Base-by-base conservation (phyloP, 2,888 invertebrate genomes). In the Chirona hameri region DNA sequence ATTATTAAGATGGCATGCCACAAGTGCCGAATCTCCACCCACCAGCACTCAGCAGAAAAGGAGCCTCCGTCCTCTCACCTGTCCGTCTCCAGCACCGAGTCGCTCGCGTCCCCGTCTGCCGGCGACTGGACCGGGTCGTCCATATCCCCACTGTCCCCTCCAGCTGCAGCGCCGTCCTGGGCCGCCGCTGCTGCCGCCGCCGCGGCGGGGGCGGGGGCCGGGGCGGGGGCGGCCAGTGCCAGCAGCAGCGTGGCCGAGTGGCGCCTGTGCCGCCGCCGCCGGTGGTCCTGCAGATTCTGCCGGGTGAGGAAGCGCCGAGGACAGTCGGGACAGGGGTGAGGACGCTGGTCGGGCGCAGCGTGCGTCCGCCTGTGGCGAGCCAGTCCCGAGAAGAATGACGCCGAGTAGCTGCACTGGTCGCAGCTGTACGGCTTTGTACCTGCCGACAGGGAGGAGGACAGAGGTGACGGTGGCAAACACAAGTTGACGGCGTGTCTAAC, bases 171-270 rank as follows among this genome's bases (percentile, higher is more conserved):
- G 18, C 52, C 52, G 52, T 52, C 52, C 52, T 52, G 15, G 1
- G 7, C 1, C 52, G 15, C 18, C 52, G 52, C 18, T 9, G 5
- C 65, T 5, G 15, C 18, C 52, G 52, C 18, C n/a, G 24, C 60
- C 21, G 24, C 60, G 60, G 60, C 24, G 21, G 60, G 60, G 21
- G 60, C n/a, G 21, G 60, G 60, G n/a, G 60, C 39, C 39, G 39
- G 29, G 72, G 72, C 72, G 31, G 72, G 72, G 29, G 76, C 76
- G 31, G 76, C 76, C 24, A 76, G 39, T 24, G 76, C 76, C 76
- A 76, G 76, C 46, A 76, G 39, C 39, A 76, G 76, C 9, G 76
- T 76, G 46, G 76, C 76, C 5, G 46, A 39, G 39, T 39, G 76
- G 9, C 76, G 76, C 24, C 76, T 39, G 46, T 76, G 76, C 39